These are phyloP conservation scores for Saccopteryx bilineata DNA, from an alignment of 2,113 vertebrate species.

Conservation along the genomic window DNA sequence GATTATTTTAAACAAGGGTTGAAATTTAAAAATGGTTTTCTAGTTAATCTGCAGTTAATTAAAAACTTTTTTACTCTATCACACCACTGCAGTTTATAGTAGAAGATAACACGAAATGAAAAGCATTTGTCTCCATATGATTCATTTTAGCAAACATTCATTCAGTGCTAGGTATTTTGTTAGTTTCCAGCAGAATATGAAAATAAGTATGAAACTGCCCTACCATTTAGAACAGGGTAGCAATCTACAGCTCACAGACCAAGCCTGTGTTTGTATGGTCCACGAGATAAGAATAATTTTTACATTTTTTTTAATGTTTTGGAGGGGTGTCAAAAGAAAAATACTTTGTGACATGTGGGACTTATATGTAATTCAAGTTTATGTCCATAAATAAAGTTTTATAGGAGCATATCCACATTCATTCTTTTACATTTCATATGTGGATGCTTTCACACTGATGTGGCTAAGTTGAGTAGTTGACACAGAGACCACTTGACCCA, in stretches of 20 bases:
- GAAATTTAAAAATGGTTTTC: constrained; percentile 67
- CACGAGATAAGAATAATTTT: constrained; percentile 31
- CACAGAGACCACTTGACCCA: neutral
- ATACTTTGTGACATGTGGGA: neutral
- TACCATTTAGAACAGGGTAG: neutral
- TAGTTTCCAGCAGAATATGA: neutral
- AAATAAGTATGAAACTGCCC: constrained; percentile 3
- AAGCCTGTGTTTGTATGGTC: neutral
- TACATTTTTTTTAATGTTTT: neutral
- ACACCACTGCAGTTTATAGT: constrained; percentile 9
- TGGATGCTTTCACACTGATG: neutral
- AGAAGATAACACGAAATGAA: constrained; percentile 45
- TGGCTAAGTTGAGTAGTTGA: neutral
- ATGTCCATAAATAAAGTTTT: constrained; percentile 6
- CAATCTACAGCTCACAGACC: neutral
- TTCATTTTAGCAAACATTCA: constrained; percentile 35
- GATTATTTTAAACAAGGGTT: constrained; percentile 34
- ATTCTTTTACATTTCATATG: neutral
- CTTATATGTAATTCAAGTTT: constrained; percentile 22
- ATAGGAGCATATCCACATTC: neutral
- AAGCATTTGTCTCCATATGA: neutral
- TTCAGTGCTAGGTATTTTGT: neutral
- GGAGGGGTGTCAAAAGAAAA: neutral
- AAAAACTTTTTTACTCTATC: neutral
- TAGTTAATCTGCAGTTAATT: constrained; percentile 62